Evolutionary conservation across 2,113 vertebrate species (phyloP), one percentile per base, ranked within the genome.

Genomic region (Galeopterus variegatus): DNA sequence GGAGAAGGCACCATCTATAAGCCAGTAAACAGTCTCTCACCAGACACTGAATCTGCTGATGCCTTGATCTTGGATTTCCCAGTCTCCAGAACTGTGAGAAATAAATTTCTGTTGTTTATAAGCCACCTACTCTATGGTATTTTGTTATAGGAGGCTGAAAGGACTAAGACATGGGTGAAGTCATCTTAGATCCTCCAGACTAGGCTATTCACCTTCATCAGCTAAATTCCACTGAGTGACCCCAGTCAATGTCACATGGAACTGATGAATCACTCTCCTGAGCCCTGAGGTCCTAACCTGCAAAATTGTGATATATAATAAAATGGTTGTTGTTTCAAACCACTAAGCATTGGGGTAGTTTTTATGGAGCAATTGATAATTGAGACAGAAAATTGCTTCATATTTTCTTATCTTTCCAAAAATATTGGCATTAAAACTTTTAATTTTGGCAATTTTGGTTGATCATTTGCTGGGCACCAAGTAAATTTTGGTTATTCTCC

Each of bases 391-490:
- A 58, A 52, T 67, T 54, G 36, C 65, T 67, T 93, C 70, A 70
- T n/a, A 65, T 64, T 83, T 82, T 52, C 23, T 92, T 81, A 58
- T 31, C 89, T 86, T 14, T 52, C 8, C 67, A 69, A 31, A 72
- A 75, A 64, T 72, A 60, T 48, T 76, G 89, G 54, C 52, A 50
- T 13, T 19, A 18, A 89, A 48, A 36, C 17, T 86, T 75, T 72
- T 48, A 18, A 94, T 84, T 75, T 88, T 83, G 87, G 62, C 72
- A 41, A 21, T 76, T 76, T 93, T n/a, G 45, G 28, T 54, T 93
- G 69, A 50, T 58, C 60, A 65, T 82, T 93, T 90, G 33, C 62
- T 88, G 65, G 50, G 18, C 60, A 36, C 50, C n/a, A 84, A 64
- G n/a, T 85, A 77, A 81, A 81, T 64, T 73, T 80, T 8, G 56